Conservation (phyloP, 2,888 invertebrate species). For the Epinotia nisella region DNA sequence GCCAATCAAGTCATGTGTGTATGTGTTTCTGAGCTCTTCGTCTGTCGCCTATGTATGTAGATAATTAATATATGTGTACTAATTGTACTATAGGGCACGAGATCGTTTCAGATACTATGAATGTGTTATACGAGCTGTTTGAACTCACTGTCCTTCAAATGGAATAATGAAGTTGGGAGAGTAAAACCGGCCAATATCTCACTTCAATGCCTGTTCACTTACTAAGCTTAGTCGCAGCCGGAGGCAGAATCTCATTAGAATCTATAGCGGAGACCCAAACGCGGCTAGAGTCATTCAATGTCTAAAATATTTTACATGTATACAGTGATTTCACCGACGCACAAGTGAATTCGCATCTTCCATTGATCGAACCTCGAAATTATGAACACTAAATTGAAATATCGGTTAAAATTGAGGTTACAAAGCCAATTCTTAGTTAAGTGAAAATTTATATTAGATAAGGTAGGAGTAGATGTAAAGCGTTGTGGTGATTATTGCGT, state of each 20-base stretch:
- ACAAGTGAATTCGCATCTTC: constrained; percentile 70
- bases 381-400: constrained; percentile 54
- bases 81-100: constrained; percentile 3
- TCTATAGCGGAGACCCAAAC: constrained; percentile 51
- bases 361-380: constrained; percentile 58
- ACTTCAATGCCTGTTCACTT: background rate
- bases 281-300: constrained; percentile 50
- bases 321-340: constrained; percentile 62
- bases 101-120: background rate
- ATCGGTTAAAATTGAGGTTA: constrained; percentile 65
- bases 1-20: background rate
- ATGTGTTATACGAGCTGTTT: constrained; percentile 8
- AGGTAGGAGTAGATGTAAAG: constrained; percentile 73
- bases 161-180: background rate
- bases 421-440: constrained; percentile 79
- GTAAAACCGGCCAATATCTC: constrained; percentile 4
- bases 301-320: constrained; percentile 56
- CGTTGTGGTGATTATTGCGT: constrained; percentile 67
- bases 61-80: constrained; percentile 13
- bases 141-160: background rate
- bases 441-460: constrained; percentile 75
- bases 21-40: constrained; percentile 2
- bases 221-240: constrained; percentile 6
- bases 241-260: constrained; percentile 42
- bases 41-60: constrained; percentile 2